Conservation (phyloP, 2,797 vertebrate genomes). For the Hemitrygon akajei region DNA sequence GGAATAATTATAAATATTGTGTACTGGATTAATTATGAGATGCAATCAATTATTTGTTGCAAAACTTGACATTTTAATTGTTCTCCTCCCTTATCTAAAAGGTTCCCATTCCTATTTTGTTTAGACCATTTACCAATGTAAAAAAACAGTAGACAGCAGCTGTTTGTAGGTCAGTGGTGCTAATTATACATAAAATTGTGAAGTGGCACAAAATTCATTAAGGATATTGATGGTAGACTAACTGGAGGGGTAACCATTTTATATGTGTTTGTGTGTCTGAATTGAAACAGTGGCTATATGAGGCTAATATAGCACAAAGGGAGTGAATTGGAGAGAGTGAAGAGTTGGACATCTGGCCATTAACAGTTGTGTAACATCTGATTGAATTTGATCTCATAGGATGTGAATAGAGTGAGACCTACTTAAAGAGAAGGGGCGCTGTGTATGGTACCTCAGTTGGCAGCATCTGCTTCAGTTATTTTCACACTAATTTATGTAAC, state of each 20-base stretch:
- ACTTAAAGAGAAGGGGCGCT: background rate
- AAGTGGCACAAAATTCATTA: constrained; percentile 35
- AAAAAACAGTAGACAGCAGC: constrained; percentile 21
- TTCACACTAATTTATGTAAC: background rate
- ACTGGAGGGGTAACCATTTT: constrained; percentile 23
- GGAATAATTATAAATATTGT: constrained; percentile 36
- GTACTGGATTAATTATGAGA: constrained; percentile 33
- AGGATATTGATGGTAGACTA: constrained; percentile 29
- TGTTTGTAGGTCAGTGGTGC: constrained; percentile 34
- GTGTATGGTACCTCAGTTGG: background rate
- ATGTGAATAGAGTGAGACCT: constrained; percentile 21
- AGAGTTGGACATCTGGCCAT: constrained; percentile 31
- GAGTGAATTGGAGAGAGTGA: constrained; percentile 9
- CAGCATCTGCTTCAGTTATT: background rate
- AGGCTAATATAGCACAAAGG: background rate
- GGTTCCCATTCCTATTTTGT: background rate
- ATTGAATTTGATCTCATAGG: constrained; percentile 29
- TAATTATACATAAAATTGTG: constrained; percentile 35
- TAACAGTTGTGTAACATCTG: constrained; percentile 18
- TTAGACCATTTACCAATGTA: constrained; percentile 20
- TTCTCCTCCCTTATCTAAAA: constrained; percentile 30
- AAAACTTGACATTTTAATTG: constrained; percentile 37
- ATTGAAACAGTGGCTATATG: constrained; percentile 4
- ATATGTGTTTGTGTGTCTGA: background rate
- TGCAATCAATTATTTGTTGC: constrained; percentile 36